Conservation (phyloP, 2,113 vertebrate genomes). For the Microcebus ravelobensis region DNA sequence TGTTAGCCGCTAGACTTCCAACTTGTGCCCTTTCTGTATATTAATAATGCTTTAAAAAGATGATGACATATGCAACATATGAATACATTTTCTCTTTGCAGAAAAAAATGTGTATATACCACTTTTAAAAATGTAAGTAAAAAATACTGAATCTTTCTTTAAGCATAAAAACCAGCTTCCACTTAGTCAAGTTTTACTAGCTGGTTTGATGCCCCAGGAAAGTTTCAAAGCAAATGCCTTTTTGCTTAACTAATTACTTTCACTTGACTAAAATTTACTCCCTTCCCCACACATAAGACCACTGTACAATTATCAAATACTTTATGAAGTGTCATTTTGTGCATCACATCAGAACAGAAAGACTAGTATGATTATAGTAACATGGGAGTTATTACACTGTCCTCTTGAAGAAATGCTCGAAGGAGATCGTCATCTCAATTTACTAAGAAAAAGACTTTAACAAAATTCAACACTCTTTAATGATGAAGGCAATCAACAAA, state of each 20-base stretch:
- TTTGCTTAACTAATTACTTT: background rate
- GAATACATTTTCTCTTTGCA: background rate
- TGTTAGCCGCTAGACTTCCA: background rate
- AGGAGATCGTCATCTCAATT: background rate
- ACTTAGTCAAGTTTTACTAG: background rate
- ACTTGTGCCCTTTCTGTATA: background rate
- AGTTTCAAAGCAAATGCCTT: background rate
- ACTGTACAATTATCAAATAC: background rate
- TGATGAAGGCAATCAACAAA: background rate
- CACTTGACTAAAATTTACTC: background rate
- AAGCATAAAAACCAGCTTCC: background rate
- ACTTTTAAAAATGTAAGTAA: background rate
- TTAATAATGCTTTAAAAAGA: background rate
- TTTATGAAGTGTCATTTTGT: background rate
- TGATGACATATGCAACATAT: background rate
- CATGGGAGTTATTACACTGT: background rate
- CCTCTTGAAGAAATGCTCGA: background rate
- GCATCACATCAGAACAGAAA: background rate
- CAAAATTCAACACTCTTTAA: background rate
- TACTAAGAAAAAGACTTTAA: background rate
- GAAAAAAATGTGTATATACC: background rate
- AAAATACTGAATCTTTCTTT: background rate
- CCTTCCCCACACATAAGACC: background rate
- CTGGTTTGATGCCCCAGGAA: background rate
- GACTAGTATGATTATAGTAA: background rate